A percentile compares a stretch with the other conserved stretches of the same genome.
Evolutionary conservation across 2,797 vertebrate genomes (phyloP).

Genomic region (Xenopus petersii): DNA sequence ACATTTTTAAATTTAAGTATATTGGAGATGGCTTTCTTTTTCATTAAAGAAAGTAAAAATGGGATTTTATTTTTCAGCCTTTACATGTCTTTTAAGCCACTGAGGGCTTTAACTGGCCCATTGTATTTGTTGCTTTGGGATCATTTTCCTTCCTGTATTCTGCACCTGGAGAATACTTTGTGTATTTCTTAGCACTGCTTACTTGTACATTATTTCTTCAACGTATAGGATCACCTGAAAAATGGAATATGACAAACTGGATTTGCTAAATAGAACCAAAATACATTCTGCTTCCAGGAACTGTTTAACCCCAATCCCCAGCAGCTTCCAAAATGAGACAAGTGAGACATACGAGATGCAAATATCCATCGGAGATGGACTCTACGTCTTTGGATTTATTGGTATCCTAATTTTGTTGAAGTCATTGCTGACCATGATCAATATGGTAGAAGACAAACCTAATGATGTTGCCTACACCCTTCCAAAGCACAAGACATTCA

Average conservation of each 20-base stretch:
- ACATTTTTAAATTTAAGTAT: too few relatives aligned
- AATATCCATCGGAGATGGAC: constrained; percentile 11
- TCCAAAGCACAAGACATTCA: background rate
- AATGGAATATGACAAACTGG: constrained; percentile 1
- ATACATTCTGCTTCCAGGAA: background rate
- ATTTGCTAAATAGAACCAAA: background rate
- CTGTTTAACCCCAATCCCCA: background rate
- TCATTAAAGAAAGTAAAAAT: too few relatives aligned
- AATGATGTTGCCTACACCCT: constrained; percentile 8
- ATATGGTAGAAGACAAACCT: constrained; percentile 29
- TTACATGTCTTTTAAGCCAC: too few relatives aligned
- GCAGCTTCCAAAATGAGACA: constrained; percentile 6
- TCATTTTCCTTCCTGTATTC: too few relatives aligned
- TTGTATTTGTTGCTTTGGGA: too few relatives aligned
- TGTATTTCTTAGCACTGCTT: too few relatives aligned
- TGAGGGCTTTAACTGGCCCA: too few relatives aligned
- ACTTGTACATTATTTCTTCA: too few relatives aligned
- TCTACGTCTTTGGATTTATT: constrained; percentile 32
- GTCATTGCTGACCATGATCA: constrained; percentile 40
- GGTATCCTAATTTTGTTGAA: constrained; percentile 30
- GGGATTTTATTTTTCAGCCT: too few relatives aligned
- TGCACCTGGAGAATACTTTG: too few relatives aligned
- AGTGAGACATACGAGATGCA: background rate
- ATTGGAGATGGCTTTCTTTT: too few relatives aligned
- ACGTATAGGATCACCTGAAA: constrained; percentile 3